These are phyloP conservation scores for Hydrotaea diabolus DNA, from an alignment of 2,888 invertebrate genomes.

Conservation along the genomic window DNA sequence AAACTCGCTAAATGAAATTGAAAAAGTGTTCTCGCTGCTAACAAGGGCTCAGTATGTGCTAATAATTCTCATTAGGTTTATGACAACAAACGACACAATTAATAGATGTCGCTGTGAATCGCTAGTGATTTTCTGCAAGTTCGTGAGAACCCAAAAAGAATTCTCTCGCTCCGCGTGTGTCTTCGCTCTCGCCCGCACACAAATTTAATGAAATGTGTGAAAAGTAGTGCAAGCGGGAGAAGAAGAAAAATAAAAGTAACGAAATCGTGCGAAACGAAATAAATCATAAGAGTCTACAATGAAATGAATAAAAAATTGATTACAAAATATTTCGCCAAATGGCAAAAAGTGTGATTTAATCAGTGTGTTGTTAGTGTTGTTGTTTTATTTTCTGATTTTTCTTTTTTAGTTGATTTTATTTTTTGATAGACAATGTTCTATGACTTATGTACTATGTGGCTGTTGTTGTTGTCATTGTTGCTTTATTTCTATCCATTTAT, in stretches of 20 bases:
- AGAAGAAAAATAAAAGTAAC: background rate
- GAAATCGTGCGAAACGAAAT: background rate
- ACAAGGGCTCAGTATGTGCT: background rate
- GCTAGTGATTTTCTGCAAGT: background rate
- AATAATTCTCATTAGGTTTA: constrained; percentile 24
- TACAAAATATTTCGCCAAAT: constrained; percentile 31
- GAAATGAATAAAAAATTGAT: constrained; percentile 38
- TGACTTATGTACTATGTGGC: background rate
- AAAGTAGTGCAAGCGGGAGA: background rate
- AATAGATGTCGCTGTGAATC: constrained; percentile 6
- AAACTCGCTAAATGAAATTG: background rate
- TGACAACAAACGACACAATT: background rate
- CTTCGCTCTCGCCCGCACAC: background rate
- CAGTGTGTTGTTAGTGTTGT: constrained; percentile 11
- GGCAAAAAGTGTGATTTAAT: constrained; percentile 54
- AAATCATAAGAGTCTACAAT: constrained; percentile 46
- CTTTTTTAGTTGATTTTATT: too few relatives aligned
- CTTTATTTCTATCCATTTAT: constrained; percentile 10
- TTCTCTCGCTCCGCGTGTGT: background rate
- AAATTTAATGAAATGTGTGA: constrained; percentile 4
- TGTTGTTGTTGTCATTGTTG: background rate
- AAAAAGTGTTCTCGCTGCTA: background rate
- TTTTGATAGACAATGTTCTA: background rate
- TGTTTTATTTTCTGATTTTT: too few relatives aligned
- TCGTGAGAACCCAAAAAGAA: background rate